Conservation (phyloP, 2,888 invertebrate genomes). For the Euplagia quadripunctaria region DNA sequence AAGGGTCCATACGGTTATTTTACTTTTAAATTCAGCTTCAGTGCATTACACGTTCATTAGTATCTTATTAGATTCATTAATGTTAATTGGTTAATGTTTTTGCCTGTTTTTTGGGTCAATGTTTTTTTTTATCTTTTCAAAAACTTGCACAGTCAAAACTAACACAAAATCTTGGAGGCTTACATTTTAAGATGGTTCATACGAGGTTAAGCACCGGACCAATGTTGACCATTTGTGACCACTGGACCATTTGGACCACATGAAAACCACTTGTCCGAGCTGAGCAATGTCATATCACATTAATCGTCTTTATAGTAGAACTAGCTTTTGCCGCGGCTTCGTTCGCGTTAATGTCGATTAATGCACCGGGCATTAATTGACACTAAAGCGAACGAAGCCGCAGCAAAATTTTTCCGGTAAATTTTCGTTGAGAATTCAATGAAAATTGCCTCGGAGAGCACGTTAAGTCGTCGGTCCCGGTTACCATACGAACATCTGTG, state of each 20-base stretch:
- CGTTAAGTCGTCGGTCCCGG: too few species aligned
- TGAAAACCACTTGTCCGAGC: not conserved
- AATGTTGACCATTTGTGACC: too few species aligned
- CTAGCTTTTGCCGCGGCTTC: too few species aligned
- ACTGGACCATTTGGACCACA: too few species aligned
- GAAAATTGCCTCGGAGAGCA: too few species aligned
- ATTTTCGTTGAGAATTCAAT: too few species aligned
- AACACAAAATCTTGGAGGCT: not conserved
- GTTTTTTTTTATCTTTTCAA: not conserved
- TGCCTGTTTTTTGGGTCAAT: not conserved
- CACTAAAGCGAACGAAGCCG: too few species aligned
- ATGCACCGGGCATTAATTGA: too few species aligned
- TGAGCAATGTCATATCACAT: not conserved
- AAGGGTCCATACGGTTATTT: conserved; percentile 35
- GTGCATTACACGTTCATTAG: not conserved
- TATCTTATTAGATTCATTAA: conserved; percentile 1
- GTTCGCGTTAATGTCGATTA: too few species aligned
- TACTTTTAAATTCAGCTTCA: conserved; percentile 12
- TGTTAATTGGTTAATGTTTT: not conserved
- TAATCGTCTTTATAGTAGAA: not conserved
- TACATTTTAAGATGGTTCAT: not conserved
- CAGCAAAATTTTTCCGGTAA: too few species aligned
- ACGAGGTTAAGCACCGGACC: not conserved
- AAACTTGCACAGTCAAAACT: too few species aligned
- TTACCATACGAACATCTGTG: too few species aligned